These are phyloP conservation scores for Ornithoptera alexandrae DNA, from an alignment of 2,888 invertebrate genomes.

Conservation along the genomic window DNA sequence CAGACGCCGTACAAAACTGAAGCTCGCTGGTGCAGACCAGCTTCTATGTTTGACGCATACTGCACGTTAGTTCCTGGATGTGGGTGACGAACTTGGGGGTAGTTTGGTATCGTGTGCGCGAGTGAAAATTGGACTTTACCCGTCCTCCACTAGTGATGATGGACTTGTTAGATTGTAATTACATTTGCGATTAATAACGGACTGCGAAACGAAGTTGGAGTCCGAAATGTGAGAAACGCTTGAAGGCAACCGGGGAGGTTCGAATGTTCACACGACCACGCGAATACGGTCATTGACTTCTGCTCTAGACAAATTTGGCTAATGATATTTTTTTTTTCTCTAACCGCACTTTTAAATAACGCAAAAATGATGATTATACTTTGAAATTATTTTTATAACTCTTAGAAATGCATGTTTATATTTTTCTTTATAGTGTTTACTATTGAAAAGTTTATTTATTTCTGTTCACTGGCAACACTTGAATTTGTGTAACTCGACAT, in stretches of 20 bases:
- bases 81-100: background rate
- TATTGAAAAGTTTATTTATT: too few species aligned
- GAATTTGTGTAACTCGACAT: background rate
- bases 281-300: constrained; percentile 2
- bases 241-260: background rate
- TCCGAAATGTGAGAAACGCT: constrained; percentile 13
- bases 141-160: constrained; percentile 8
- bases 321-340: background rate
- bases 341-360: background rate
- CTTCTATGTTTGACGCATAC: too few species aligned
- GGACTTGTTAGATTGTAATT: constrained; percentile 1
- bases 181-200: background rate
- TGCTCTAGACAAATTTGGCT: constrained; percentile 6
- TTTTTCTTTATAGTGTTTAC: too few species aligned
- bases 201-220: constrained; percentile 10
- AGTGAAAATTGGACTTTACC: constrained; percentile 1
- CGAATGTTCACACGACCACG: background rate
- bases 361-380: too few species aligned
- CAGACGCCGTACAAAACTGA: too few species aligned
- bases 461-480: too few species aligned
- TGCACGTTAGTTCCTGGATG: too few species aligned
- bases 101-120: background rate
- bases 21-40: too few species aligned
- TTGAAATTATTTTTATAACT: too few species aligned
- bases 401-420: too few species aligned